Base-by-base conservation (phyloP, 2,888 invertebrate genomes). In the Spodoptera exigua region DNA sequence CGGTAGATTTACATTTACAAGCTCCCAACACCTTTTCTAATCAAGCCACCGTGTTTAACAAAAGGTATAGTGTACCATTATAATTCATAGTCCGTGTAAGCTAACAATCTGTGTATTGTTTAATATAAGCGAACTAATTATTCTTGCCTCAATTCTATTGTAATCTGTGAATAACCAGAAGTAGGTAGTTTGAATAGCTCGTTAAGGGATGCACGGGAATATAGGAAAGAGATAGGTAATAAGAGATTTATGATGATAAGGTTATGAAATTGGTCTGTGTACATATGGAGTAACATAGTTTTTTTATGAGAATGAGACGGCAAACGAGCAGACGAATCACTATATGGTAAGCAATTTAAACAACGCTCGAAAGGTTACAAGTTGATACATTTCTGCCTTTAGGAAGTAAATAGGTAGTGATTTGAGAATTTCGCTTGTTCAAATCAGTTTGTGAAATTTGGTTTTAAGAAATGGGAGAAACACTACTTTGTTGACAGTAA, bases 151-250 rank as follows among this genome's bases (percentile, higher is more conserved):
- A 58, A 36, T 43, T 21, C 68, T 47, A 67, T 71, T 71, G 67
- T 64, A 61, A 76, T 69, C 71, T 77, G 70, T 71, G 74, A 73
- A 77, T 68, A 76, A 60, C 56, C 48, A 45, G 55, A 70, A 62
- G 64, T 63, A 62, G 39, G 71, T 32, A 58, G 67, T 63, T 76
- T 77, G 75, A 75, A 79, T 79, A 61, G 70, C 58, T 79, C 76
- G 78, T 71, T 70, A 75, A 68, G 51, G 52, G 58, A 70, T 76
- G 70, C 76, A 68, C 18, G 51, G 45, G 27, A 49, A 43, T 34
- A 56, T 43, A 36, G n/a, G 41, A 69, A 5, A 32, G 55, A 21
- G 65, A 60, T n/a, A 12, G 44, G 2, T 3, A 11, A 34, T 47
- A 44, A 16, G 60, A 60, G 41, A 17, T 13, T 39, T 58, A 49